These are phyloP conservation scores for Steromphala cineraria DNA, from an alignment of 2,888 invertebrate species.

Conservation along the genomic window DNA sequence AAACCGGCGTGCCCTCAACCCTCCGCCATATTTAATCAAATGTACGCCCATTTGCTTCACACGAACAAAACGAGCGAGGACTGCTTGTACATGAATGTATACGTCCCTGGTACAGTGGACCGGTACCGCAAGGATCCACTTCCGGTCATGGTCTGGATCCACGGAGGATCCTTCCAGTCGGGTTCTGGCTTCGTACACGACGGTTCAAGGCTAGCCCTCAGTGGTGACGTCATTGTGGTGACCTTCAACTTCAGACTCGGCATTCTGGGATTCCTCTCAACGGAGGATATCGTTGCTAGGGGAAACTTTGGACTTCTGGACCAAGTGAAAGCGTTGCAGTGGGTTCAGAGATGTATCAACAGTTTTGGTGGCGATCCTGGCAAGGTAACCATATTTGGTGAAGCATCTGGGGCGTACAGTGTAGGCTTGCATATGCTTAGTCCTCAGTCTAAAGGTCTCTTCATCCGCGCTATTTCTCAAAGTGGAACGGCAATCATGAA, in stretches of 20 bases:
- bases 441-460: conserved; percentile 24
- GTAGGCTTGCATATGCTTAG: conserved; percentile 24
- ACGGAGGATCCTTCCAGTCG: conserved; percentile 28
- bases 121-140: background rate
- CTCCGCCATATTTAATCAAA: background rate
- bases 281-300: conserved; percentile 1
- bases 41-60: background rate
- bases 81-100: conserved; percentile 34
- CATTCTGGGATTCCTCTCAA: conserved; percentile 31
- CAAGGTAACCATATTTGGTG: conserved; percentile 22
- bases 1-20: background rate
- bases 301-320: conserved; percentile 34
- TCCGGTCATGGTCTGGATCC: conserved; percentile 30
- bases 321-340: conserved; percentile 30
- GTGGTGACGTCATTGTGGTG: conserved; percentile 28
- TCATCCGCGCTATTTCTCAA: conserved; percentile 29
- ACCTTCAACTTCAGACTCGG: conserved; percentile 35
- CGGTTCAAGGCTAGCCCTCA: conserved; percentile 3
- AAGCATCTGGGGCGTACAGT: conserved; percentile 28
- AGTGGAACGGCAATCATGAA: conserved; percentile 10
- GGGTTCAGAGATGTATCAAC: conserved; percentile 29
- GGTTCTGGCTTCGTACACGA: conserved; percentile 19
- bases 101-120: conserved; percentile 22
- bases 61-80: conserved; percentile 20
- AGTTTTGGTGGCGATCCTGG: conserved; percentile 31